phyloP scores from a whole-genome alignment of 2,888 invertebrate species.

The Serripes groenlandicus region DNA sequence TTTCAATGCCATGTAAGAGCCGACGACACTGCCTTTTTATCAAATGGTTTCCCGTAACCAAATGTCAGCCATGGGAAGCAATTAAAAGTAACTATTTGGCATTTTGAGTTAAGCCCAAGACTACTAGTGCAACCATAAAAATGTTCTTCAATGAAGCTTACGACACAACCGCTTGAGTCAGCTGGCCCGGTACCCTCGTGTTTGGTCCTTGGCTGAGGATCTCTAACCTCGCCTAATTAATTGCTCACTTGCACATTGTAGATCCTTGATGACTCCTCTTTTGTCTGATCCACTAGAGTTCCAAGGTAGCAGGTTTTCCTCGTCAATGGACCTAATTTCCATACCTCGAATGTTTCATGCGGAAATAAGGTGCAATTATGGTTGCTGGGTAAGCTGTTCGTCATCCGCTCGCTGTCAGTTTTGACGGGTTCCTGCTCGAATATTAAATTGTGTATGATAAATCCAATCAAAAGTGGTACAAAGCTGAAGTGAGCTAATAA shows the following conservation, averaged over 20 bases:
- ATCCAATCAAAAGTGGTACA: constrained; percentile 6
- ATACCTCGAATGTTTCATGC: constrained; percentile 8
- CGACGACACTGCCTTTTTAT: no score
- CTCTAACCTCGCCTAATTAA: constrained; percentile 3
- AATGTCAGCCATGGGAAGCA: no score
- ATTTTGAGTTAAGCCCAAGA: no score
- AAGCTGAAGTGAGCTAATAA: constrained; percentile 6
- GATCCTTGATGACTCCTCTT: not conserved
- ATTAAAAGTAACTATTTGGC: no score
- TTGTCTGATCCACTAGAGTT: not conserved
- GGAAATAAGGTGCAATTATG: constrained; percentile 22
- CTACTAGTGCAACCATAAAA: no score
- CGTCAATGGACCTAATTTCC: constrained; percentile 2
- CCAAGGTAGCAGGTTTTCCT: constrained; percentile 18
- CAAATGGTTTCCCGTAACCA: no score
- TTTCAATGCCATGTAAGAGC: no score
- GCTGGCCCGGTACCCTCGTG: not conserved
- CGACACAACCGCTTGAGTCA: not conserved
- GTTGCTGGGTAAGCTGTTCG: not conserved
- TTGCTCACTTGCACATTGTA: constrained; percentile 10
- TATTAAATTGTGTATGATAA: constrained; percentile 26
- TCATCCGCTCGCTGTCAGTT: not conserved
- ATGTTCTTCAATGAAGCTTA: not conserved
- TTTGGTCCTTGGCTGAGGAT: not conserved
- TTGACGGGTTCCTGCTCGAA: not conserved